Percentiles rank a stretch among this genome's conserved stretches.
phyloP scores from a whole-genome alignment of 2,797 vertebrate species.

The Geotrypetes seraphini region DNA sequence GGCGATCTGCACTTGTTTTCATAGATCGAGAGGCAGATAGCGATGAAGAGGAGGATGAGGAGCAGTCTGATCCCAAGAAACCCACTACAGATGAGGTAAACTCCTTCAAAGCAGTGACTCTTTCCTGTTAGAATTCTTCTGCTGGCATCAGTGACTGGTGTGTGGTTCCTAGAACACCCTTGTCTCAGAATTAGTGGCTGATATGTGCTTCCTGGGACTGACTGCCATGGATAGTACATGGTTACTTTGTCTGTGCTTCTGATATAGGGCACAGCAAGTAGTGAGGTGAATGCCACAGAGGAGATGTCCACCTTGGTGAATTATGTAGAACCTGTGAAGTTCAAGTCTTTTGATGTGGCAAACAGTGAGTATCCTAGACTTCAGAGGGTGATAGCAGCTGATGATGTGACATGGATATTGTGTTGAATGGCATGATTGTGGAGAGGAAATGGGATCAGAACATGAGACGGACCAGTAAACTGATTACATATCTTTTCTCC shows the following conservation, averaged over 20 bases:
- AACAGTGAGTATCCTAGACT: slow-evolving; percentile 57
- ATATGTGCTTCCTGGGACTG: no score
- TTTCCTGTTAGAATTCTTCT: no score
- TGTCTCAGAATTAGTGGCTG: no score
- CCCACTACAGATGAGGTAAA: slow-evolving; percentile 71
- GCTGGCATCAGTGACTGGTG: no score
- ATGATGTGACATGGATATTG: neutral
- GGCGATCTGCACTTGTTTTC: no score
- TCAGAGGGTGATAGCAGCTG: neutral
- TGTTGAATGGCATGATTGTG: no score
- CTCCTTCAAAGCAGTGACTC: neutral
- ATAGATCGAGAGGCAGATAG: slow-evolving; percentile 67
- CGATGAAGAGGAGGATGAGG: slow-evolving; percentile 79
- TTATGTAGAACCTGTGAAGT: slow-evolving; percentile 85
- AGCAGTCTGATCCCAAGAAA: slow-evolving; percentile 61
- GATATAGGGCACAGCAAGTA: slow-evolving; percentile 77
- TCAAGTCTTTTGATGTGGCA: slow-evolving; percentile 75
- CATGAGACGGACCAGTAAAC: neutral
- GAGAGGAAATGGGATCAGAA: no score
- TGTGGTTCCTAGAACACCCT: no score
- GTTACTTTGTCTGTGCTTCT: neutral
- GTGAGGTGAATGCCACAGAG: slow-evolving; percentile 79
- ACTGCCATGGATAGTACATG: no score
- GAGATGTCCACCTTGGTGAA: slow-evolving; percentile 88
- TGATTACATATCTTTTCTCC: neutral